A percentile compares a stretch with the other conserved stretches of the same genome.
These are phyloP conservation scores for Gambusia affinis DNA, from an alignment of 2,113 vertebrate species.

Conservation along the genomic window DNA sequence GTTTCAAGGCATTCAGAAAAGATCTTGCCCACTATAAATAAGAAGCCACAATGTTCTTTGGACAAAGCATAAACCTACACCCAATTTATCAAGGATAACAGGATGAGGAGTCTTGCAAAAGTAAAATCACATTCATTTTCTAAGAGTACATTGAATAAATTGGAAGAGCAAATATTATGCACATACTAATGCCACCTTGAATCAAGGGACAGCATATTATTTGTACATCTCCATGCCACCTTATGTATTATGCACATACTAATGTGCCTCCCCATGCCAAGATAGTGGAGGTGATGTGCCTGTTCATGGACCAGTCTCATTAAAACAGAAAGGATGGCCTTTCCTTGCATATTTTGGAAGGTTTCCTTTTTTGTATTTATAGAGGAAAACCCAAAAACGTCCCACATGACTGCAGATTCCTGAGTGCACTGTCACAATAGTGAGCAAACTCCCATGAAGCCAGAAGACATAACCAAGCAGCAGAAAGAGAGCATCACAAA, in stretches of 20 bases:
- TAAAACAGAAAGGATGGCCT: slow-evolving; percentile 49
- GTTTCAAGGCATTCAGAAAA: slow-evolving; percentile 12
- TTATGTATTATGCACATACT: slow-evolving; percentile 68
- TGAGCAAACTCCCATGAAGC: too few species aligned
- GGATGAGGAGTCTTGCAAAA: slow-evolving; percentile 13
- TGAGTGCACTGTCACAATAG: background rate
- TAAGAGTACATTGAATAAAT: slow-evolving; percentile 35
- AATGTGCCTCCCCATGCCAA: slow-evolving; percentile 50
- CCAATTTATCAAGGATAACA: slow-evolving; percentile 9
- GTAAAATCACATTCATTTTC: slow-evolving; percentile 28
- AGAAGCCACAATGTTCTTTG: slow-evolving; percentile 12
- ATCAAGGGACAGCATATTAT: slow-evolving; percentile 41
- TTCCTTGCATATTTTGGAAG: slow-evolving; percentile 32
- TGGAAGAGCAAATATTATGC: slow-evolving; percentile 43
- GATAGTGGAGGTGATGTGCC: slow-evolving; percentile 49
- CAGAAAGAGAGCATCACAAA: slow-evolving; percentile 37
- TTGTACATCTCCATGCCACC: slow-evolving; percentile 45
- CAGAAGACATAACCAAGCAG: slow-evolving; percentile 18
- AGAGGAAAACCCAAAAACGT: slow-evolving; percentile 40
- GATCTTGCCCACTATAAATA: slow-evolving; percentile 6
- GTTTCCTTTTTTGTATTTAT: slow-evolving; percentile 21
- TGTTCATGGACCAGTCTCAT: slow-evolving; percentile 58
- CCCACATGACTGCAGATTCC: slow-evolving; percentile 27
- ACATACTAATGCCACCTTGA: slow-evolving; percentile 55
- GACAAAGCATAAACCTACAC: slow-evolving; percentile 15